Evolutionary conservation across 2,113 vertebrate genomes (phyloP).

Genomic region (Tragulus kanchil): DNA sequence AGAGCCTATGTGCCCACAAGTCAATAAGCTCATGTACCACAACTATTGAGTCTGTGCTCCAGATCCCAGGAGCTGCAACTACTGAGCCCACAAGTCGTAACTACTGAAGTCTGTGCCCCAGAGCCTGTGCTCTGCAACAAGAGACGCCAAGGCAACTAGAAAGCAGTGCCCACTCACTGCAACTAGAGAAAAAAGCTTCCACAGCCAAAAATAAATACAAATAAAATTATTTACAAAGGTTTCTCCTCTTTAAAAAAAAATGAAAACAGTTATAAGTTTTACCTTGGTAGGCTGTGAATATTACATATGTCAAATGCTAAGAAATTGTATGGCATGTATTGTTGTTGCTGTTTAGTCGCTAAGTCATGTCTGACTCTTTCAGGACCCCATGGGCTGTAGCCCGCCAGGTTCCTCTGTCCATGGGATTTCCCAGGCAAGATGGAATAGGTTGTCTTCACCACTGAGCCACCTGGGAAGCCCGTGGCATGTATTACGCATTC

Average conservation of each 20-base stretch:
- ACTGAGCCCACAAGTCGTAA: neutral
- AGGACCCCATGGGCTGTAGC: neutral
- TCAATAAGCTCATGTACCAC: fast-evolving
- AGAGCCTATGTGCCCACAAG: neutral
- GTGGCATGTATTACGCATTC: neutral
- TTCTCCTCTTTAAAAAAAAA: neutral
- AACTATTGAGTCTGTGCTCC: neutral
- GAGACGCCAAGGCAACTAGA: neutral
- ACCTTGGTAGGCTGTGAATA: neutral
- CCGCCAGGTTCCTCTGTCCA: neutral
- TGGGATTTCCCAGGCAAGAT: neutral
- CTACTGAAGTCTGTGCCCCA: neutral
- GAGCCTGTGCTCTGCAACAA: neutral
- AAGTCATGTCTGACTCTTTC: neutral
- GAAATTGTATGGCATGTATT: neutral
- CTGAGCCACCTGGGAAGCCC: neutral
- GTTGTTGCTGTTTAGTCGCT: neutral
- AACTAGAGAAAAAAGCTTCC: neutral
- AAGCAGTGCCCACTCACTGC: too few relatives aligned
- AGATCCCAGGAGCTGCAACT: fast-evolving
- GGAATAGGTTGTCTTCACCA: neutral
- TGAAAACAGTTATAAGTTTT: neutral
- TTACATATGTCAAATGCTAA: neutral
- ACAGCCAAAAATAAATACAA: neutral
- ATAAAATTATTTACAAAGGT: fast-evolving